Percentiles rank a stretch among this genome's conserved stretches.
Conservation (phyloP, 2,888 invertebrate genomes). For the Hyppa rectilinea region DNA sequence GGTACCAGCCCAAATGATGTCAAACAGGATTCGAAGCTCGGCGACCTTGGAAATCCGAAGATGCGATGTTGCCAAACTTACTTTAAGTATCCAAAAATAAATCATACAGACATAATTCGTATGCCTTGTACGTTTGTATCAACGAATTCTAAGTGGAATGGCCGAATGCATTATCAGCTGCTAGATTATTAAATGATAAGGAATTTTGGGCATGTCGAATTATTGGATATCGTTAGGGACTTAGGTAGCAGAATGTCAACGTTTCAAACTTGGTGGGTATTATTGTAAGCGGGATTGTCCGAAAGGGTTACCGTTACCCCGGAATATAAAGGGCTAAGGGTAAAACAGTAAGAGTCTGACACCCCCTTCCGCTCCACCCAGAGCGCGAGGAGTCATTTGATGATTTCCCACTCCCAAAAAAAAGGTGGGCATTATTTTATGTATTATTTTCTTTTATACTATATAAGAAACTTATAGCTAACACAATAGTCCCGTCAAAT, state of each 20-base stretch:
- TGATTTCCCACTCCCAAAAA: too few relatives aligned
- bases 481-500: too few relatives aligned
- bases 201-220: too few relatives aligned
- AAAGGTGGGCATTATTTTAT: not conserved
- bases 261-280: not conserved
- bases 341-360: too few relatives aligned
- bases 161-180: not conserved
- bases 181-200: not conserved
- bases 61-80: conserved; percentile 57
- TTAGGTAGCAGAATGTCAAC: not conserved
- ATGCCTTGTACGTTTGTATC: conserved; percentile 22
- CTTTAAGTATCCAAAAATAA: conserved; percentile 39
- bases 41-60: conserved; percentile 42
- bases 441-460: too few relatives aligned
- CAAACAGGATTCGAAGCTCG: conserved; percentile 52
- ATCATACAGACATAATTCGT: conserved; percentile 28
- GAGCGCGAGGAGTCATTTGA: too few relatives aligned
- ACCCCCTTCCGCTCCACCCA: too few relatives aligned
- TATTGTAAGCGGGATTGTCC: too few relatives aligned
- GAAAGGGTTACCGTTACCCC: too few relatives aligned
- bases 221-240: not conserved
- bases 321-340: too few relatives aligned
- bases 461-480: too few relatives aligned
- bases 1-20: conserved; percentile 21
- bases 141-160: not conserved